Evolutionary conservation across 2,113 vertebrate species (phyloP).

Genomic region (Indicator indicator): DNA sequence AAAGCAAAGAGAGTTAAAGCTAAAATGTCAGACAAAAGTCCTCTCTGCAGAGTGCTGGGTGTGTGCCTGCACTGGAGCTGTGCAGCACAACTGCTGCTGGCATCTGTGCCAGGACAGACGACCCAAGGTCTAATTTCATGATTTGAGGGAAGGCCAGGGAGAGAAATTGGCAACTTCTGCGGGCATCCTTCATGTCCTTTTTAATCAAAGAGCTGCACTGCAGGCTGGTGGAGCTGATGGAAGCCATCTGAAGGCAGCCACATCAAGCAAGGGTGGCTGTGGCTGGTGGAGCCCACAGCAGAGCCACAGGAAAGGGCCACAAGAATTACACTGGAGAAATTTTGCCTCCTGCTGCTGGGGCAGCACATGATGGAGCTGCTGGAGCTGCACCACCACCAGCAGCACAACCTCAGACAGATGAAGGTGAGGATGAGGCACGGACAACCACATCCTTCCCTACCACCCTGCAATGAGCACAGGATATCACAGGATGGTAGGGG

Average conservation of each 20-base stretch:
- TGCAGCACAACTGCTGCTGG: neutral
- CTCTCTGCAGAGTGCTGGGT: neutral
- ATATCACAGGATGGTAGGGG: no score
- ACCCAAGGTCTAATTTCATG: neutral
- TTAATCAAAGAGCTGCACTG: neutral
- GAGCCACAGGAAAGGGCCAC: neutral
- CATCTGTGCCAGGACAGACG: neutral
- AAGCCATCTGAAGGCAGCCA: neutral
- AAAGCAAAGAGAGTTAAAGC: no score
- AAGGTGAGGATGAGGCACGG: neutral
- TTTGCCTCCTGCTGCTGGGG: neutral
- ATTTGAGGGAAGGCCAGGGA: neutral
- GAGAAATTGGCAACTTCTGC: neutral
- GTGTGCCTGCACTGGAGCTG: neutral
- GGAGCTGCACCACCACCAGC: neutral
- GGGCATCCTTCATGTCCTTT: neutral
- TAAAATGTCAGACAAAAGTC: no score
- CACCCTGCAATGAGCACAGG: neutral
- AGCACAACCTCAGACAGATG: neutral
- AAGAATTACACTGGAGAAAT: accelerated
- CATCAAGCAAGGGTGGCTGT: neutral
- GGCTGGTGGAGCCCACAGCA: neutral
- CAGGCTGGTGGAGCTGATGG: neutral
- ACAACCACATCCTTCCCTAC: no score
- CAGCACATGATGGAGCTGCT: neutral